Evolutionary conservation across 2,113 vertebrate species (phyloP).

Genomic region (Neolamprologus brichardi): DNA sequence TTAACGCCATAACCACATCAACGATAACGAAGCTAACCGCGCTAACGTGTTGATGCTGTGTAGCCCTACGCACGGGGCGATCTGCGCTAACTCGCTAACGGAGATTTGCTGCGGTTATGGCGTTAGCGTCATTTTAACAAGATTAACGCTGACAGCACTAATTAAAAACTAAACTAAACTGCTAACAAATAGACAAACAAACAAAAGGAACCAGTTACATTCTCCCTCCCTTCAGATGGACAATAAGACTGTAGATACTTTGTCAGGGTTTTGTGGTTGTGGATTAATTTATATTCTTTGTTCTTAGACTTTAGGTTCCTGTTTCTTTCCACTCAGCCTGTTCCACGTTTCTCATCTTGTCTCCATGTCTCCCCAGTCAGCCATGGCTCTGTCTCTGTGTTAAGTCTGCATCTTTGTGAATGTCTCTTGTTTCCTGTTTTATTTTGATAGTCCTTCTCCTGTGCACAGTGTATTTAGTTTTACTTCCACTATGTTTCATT

Average conservation of each 20-base stretch:
- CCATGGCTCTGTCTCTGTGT: background rate
- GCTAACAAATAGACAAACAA: background rate
- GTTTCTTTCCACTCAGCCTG: background rate
- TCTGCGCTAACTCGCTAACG: background rate
- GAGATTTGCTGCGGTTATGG: background rate
- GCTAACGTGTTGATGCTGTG: background rate
- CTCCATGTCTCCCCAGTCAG: background rate
- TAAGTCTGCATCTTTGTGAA: background rate
- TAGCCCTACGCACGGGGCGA: accelerated
- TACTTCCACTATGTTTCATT: background rate
- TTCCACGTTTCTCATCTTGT: background rate
- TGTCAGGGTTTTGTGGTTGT: background rate
- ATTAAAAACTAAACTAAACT: background rate
- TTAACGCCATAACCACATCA: background rate
- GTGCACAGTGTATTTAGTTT: background rate
- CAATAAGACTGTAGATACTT: background rate
- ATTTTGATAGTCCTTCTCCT: background rate
- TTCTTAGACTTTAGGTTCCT: background rate
- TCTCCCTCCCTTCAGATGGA: background rate
- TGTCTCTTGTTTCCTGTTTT: background rate
- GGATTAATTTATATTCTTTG: background rate
- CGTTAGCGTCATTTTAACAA: background rate
- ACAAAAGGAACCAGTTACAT: background rate
- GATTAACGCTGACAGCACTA: background rate
- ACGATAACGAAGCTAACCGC: accelerated